Evolutionary conservation across 2,797 vertebrate genomes (phyloP).

Genomic region (Sebastes melanostomus): DNA sequence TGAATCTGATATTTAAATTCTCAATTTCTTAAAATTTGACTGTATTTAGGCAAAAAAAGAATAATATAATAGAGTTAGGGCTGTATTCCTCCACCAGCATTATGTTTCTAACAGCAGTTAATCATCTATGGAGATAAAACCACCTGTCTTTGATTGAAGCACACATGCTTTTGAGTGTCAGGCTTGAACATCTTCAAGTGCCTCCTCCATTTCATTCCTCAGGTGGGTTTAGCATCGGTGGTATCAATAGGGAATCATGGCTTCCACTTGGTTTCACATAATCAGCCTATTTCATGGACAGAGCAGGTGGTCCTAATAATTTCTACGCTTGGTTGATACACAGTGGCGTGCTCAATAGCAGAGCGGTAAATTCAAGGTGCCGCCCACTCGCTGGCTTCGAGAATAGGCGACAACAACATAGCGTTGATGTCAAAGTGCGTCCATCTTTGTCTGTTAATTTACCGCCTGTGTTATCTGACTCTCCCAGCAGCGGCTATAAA

Average conservation of each 20-base stretch:
- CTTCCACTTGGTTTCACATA: neutral
- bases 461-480: slow-evolving; percentile 45
- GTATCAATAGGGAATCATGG: neutral
- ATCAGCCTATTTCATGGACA: neutral
- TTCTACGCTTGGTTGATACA: neutral
- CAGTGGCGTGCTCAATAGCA: neutral
- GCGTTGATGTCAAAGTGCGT: slow-evolving; percentile 42
- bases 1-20: neutral
- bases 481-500: slow-evolving; percentile 43
- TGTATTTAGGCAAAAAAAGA: too few relatives aligned
- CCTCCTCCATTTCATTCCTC: neutral
- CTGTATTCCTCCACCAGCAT: too few relatives aligned
- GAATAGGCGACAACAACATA: neutral
- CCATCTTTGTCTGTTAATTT: slow-evolving; percentile 55
- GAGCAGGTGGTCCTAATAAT: slow-evolving; percentile 3
- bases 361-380: slow-evolving; percentile 6
- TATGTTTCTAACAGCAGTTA: neutral
- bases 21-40: too few relatives aligned
- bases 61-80: neutral
- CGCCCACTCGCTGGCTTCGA: slow-evolving; percentile 24
- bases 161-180: neutral
- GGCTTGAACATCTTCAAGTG: neutral
- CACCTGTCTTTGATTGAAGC: neutral
- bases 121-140: neutral
- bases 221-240: neutral